phyloP scores from a whole-genome alignment of 2,888 invertebrate species.

The Notodonta ziczac region DNA sequence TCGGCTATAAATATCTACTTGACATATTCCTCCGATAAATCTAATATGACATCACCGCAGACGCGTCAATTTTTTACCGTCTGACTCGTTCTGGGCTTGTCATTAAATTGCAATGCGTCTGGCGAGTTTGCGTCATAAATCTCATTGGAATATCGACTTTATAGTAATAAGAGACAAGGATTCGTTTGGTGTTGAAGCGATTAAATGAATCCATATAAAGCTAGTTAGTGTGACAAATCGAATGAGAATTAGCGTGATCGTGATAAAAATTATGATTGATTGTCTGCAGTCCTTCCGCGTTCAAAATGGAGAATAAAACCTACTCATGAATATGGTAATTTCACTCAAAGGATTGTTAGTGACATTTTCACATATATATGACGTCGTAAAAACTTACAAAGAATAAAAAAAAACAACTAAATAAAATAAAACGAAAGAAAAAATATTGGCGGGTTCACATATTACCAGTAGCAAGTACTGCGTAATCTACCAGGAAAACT shows the following conservation, averaged over 20 bases:
- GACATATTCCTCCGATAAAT: conserved; percentile 41
- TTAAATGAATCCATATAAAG: conserved; percentile 36
- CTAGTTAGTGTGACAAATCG: conserved; percentile 54
- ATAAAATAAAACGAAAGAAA: no score
- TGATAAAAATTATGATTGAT: conserved; percentile 35
- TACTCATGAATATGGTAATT: neutral
- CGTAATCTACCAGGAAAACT: no score
- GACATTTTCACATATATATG: no score
- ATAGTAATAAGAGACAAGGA: conserved; percentile 19
- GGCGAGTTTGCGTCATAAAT: conserved; percentile 27
- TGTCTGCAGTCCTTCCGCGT: conserved; percentile 19
- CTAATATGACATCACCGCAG: conserved; percentile 59
- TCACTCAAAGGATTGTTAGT: no score
- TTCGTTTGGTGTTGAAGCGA: conserved; percentile 10
- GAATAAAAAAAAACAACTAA: no score
- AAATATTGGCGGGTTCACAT: no score
- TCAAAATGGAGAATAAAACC: conserved; percentile 6
- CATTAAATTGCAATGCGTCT: conserved; percentile 56
- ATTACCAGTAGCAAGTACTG: no score
- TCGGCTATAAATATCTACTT: conserved; percentile 20
- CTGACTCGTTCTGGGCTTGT: conserved; percentile 47
- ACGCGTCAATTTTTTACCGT: conserved; percentile 61
- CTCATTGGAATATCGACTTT: conserved; percentile 36
- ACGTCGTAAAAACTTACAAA: no score
- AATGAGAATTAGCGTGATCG: conserved; percentile 52